Conservation (phyloP, 1,140 invertebrate genomes). For the Spodoptera frugiperda region DNA sequence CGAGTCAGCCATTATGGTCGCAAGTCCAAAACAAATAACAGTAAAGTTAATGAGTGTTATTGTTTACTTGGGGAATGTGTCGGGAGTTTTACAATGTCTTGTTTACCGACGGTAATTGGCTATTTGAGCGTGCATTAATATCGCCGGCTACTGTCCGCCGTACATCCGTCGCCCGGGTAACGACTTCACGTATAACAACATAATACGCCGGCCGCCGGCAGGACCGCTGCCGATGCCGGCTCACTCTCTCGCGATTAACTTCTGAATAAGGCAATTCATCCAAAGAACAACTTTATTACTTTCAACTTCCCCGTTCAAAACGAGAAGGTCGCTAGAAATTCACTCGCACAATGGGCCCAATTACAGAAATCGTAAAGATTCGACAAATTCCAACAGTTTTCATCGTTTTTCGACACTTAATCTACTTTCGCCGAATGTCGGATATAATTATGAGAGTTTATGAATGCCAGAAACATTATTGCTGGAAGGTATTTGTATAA, state of each 20-base stretch:
- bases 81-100: slow-evolving; percentile 34
- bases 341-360: slow-evolving; percentile 68
- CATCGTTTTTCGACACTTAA: slow-evolving; percentile 60
- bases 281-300: slow-evolving; percentile 80
- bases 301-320: slow-evolving; percentile 69
- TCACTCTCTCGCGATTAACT: slow-evolving; percentile 72
- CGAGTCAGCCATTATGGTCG: neutral
- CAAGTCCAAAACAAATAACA: slow-evolving; percentile 4
- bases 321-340: slow-evolving; percentile 64
- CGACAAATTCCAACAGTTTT: slow-evolving; percentile 62
- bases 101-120: slow-evolving; percentile 34
- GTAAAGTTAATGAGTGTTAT: slow-evolving; percentile 1
- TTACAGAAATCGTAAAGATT: slow-evolving; percentile 75
- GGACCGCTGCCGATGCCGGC: slow-evolving; percentile 42
- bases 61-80: slow-evolving; percentile 13
- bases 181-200: slow-evolving; percentile 25
- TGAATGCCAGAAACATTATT: slow-evolving; percentile 49
- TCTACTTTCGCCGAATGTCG: slow-evolving; percentile 51
- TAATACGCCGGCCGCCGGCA: slow-evolving; percentile 1
- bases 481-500: slow-evolving; percentile 41
- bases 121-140: slow-evolving; percentile 39
- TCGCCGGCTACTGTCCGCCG: slow-evolving; percentile 3
- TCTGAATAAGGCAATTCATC: slow-evolving; percentile 77
- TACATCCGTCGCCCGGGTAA: slow-evolving; percentile 10
- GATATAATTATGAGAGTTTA: slow-evolving; percentile 51